Conservation (phyloP, 2,113 vertebrate species). For the Nesogale talazaci region DNA sequence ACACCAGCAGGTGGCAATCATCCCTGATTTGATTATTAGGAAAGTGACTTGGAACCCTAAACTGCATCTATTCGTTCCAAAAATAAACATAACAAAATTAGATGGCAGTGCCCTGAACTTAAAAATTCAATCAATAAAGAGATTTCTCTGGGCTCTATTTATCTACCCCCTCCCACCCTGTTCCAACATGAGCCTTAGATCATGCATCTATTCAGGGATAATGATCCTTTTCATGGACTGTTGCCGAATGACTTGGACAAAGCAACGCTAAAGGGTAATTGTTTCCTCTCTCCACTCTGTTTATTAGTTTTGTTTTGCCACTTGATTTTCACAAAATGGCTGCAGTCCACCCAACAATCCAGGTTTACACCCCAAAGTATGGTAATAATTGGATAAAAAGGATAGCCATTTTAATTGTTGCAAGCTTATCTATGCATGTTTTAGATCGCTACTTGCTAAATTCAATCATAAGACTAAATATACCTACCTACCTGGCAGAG, state of each 20-base stretch:
- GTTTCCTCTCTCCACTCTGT: conserved; percentile 59
- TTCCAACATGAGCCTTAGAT: conserved; percentile 69
- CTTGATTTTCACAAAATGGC: conserved; percentile 66
- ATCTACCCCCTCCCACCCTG: conserved; percentile 15
- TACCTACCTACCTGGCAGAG: neutral
- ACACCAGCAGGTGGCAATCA: conserved; percentile 85
- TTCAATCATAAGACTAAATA: conserved; percentile 31
- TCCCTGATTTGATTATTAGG: conserved; percentile 67
- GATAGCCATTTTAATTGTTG: neutral
- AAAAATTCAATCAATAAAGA: conserved; percentile 67
- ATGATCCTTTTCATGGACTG: conserved; percentile 59
- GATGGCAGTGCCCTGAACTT: conserved; percentile 71
- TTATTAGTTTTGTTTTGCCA: conserved; percentile 52
- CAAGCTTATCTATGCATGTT: neutral
- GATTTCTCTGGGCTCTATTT: conserved; percentile 75
- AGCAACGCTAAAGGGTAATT: conserved; percentile 55
- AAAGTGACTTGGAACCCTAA: conserved; percentile 67
- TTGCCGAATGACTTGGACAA: conserved; percentile 62
- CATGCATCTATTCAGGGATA: conserved; percentile 73
- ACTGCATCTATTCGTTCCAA: conserved; percentile 68
- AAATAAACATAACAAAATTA: conserved; percentile 57
- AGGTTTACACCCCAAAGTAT: conserved; percentile 5
- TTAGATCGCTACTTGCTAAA: neutral
- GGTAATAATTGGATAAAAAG: conserved; percentile 4
- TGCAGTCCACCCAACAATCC: neutral